A percentile compares a stretch with the other conserved stretches of the same genome.
phyloP scores from a whole-genome alignment of 2,797 vertebrate species.

The Ctenopoma multispine region DNA sequence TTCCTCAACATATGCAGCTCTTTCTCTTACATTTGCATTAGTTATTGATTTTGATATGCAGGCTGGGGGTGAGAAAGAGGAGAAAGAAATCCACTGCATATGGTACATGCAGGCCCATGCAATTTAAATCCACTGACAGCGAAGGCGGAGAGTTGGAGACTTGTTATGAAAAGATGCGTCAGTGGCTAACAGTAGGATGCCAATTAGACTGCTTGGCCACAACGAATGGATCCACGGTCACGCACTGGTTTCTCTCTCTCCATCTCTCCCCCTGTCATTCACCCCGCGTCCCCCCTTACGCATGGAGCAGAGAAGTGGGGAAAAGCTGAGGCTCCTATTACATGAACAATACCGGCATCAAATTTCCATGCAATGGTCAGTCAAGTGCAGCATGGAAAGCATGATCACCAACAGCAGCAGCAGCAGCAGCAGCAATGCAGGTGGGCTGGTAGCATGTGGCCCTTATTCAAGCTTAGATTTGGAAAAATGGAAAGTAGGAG shows the following conservation, averaged over 20 bases:
- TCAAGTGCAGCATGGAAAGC: conserved; percentile 55
- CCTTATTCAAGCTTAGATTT: conserved; percentile 7
- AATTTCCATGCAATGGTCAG: conserved; percentile 66
- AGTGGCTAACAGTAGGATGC: conserved; percentile 79
- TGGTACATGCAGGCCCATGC: conserved; percentile 51
- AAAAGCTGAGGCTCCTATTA: conserved; percentile 59
- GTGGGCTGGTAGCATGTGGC: conserved; percentile 28
- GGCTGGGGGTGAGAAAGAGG: conserved; percentile 61
- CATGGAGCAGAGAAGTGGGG: conserved; percentile 48
- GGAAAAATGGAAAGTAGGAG: background rate
- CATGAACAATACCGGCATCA: conserved; percentile 75
- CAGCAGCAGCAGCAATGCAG: conserved; percentile 40
- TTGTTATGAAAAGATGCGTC: conserved; percentile 79
- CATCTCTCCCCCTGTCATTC: conserved; percentile 24
- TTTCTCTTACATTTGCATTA: conserved; percentile 70
- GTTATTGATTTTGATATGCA: conserved; percentile 77
- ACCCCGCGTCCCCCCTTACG: background rate
- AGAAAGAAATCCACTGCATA: conserved; percentile 51
- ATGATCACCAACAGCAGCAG: conserved; percentile 20
- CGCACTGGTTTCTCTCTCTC: conserved; percentile 59
- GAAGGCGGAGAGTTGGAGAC: conserved; percentile 67
- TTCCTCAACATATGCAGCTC: conserved; percentile 41
- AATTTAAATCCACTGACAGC: conserved; percentile 69
- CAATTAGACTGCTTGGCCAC: conserved; percentile 80
- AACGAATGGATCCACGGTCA: conserved; percentile 72